These are phyloP conservation scores for Drosophila leonis DNA, from an alignment of 2,888 invertebrate species.

Conservation along the genomic window DNA sequence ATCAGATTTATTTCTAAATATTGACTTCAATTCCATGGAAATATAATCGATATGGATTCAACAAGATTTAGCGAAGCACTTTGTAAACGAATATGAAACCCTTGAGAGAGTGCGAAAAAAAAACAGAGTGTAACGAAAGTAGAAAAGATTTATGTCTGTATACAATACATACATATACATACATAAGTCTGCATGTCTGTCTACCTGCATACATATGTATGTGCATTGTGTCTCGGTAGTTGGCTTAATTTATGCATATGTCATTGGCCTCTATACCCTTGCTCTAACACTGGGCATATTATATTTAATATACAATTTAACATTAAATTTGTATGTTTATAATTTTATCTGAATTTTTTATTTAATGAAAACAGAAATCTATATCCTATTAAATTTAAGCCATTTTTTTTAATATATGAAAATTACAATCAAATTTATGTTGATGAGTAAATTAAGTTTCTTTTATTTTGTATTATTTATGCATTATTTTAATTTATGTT, in stretches of 20 bases:
- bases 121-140: slow-evolving; percentile 27
- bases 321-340: too few relatives aligned
- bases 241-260: slow-evolving; percentile 9
- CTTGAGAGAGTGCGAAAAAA: slow-evolving; percentile 9
- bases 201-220: neutral
- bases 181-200: neutral
- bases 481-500: neutral
- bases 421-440: neutral
- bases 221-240: slow-evolving; percentile 3
- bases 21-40: slow-evolving; percentile 21
- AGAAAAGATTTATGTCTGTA: slow-evolving; percentile 5
- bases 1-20: slow-evolving; percentile 5
- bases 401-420: neutral
- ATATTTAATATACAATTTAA: neutral
- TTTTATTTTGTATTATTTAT: neutral
- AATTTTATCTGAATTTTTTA: neutral
- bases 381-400: too few relatives aligned
- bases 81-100: slow-evolving; percentile 9
- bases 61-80: slow-evolving; percentile 12
- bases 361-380: neutral
- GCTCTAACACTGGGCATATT: neutral
- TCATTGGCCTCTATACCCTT: slow-evolving; percentile 15
- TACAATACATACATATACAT: neutral
- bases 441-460: neutral
- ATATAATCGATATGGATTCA: slow-evolving; percentile 3